These are phyloP conservation scores for Calyptomena viridis DNA, from an alignment of 2,113 vertebrate species.

Conservation along the genomic window DNA sequence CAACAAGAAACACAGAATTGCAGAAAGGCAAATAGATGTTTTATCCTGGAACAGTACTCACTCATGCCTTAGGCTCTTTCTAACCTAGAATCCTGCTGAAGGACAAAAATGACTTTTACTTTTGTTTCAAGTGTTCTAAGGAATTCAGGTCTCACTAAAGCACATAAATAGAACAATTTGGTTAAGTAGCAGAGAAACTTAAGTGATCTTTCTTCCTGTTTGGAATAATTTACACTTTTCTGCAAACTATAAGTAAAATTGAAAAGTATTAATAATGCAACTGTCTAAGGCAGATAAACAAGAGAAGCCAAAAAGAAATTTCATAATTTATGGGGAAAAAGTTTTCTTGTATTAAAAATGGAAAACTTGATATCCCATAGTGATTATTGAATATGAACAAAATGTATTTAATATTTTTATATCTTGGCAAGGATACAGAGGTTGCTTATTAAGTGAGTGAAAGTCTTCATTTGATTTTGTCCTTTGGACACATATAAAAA, in stretches of 20 bases:
- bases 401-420: neutral
- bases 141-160: neutral
- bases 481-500: neutral
- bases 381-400: neutral
- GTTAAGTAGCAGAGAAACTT: neutral
- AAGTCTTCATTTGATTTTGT: neutral
- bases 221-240: neutral
- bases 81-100: neutral
- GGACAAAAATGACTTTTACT: neutral
- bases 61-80: neutral
- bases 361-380: neutral
- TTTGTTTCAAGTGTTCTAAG: neutral
- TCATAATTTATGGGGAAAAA: neutral
- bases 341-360: neutral
- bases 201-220: neutral
- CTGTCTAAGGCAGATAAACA: neutral
- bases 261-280: neutral
- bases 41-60: neutral
- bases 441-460: neutral
- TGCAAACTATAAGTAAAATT: neutral
- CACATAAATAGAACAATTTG: neutral
- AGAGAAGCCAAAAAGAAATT: neutral
- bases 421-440: neutral
- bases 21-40: neutral
- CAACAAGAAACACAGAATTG: neutral